A percentile compares a stretch with the other conserved stretches of the same genome.
phyloP scores from a whole-genome alignment of 2,113 vertebrate species.

The Hypanus sabinus region DNA sequence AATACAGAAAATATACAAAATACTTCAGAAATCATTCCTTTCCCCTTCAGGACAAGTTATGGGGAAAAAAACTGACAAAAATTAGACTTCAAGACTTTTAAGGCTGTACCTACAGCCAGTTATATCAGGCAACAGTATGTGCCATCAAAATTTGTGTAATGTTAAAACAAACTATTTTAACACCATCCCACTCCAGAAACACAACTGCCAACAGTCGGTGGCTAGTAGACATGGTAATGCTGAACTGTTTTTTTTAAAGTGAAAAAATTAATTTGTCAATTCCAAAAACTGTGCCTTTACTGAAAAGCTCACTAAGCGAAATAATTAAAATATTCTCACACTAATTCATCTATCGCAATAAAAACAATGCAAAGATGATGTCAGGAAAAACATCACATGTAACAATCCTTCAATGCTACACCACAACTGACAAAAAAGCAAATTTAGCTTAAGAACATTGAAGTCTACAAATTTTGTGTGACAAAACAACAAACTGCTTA shows the following conservation, averaged over 20 bases:
- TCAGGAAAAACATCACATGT: not conserved
- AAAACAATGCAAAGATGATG: not conserved
- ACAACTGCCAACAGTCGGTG: not conserved
- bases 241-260: conserved; percentile 40
- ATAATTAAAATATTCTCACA: conserved; percentile 41
- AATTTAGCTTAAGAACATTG: not conserved
- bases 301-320: conserved; percentile 45
- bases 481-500: not conserved
- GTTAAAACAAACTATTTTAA: not conserved
- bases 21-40: no score
- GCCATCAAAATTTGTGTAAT: no score
- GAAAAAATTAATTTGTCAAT: conserved; percentile 51
- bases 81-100: no score
- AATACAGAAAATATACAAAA: no score
- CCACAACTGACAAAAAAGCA: not conserved
- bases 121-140: not conserved
- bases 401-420: not conserved
- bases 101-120: no score
- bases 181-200: not conserved
- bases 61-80: no score
- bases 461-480: not conserved
- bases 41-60: no score
- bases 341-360: conserved; percentile 43
- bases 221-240: conserved; percentile 39
- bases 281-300: conserved; percentile 40